These are phyloP conservation scores for Nesogale talazaci DNA, from an alignment of 2,113 vertebrate genomes.

Conservation along the genomic window DNA sequence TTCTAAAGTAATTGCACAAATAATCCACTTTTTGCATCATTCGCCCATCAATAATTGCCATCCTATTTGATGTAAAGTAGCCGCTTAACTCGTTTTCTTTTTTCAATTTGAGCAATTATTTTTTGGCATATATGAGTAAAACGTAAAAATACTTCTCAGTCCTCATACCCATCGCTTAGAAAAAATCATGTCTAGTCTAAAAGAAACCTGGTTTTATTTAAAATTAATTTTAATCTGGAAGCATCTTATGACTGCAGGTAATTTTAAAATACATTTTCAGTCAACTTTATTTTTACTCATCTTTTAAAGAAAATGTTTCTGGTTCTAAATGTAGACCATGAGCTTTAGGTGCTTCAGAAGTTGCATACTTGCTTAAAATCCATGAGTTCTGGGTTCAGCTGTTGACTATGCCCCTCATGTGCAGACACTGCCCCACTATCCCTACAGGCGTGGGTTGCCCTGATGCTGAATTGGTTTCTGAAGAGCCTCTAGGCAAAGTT, in stretches of 20 bases:
- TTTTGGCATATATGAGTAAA: background rate
- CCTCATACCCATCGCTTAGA: background rate
- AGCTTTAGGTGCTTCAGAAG: background rate
- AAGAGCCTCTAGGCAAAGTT: background rate
- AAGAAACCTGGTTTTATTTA: background rate
- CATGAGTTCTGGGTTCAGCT: background rate
- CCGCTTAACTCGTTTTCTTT: conserved; percentile 41
- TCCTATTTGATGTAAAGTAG: background rate
- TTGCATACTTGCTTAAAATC: background rate
- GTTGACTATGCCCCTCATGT: background rate
- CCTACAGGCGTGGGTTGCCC: background rate
- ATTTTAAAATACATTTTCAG: background rate
- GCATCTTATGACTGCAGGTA: conserved; percentile 1
- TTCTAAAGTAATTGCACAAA: background rate
- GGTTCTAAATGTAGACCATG: background rate
- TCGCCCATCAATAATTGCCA: background rate
- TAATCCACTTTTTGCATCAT: background rate
- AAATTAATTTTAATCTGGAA: background rate
- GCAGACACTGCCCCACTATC: background rate
- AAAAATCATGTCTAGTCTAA: background rate
- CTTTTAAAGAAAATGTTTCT: background rate
- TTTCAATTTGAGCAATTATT: conserved; percentile 2
- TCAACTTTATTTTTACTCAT: background rate
- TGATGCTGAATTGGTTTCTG: background rate
- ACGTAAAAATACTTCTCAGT: conserved; percentile 47